A percentile compares a stretch with the other conserved stretches of the same genome.
Evolutionary conservation across 1,140 invertebrate genomes (phyloP).

Genomic region (Bombus sibiricus): DNA sequence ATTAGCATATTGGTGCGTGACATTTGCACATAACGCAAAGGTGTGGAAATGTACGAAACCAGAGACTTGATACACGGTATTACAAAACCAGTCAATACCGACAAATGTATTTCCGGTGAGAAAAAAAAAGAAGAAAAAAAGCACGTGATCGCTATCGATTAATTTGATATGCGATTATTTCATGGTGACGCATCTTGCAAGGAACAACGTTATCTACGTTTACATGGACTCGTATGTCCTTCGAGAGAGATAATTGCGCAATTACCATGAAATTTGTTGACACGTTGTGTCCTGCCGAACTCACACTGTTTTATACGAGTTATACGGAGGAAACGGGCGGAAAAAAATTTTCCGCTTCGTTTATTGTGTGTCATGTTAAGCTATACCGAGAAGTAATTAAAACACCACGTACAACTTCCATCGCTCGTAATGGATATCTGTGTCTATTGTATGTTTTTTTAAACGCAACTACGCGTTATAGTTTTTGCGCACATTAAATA

Average conservation of each 20-base stretch:
- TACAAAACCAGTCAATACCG: neutral
- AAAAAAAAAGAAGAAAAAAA: neutral
- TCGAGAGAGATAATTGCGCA: constrained; percentile 20
- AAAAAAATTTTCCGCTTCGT: constrained; percentile 32
- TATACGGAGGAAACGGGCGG: neutral
- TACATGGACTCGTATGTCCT: constrained; percentile 13
- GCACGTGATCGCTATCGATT: constrained; percentile 11
- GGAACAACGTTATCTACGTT: neutral
- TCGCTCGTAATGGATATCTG: neutral
- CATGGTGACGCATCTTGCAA: neutral
- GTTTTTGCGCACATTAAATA: neutral
- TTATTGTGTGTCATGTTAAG: neutral
- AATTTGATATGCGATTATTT: constrained; percentile 14
- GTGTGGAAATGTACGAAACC: neutral
- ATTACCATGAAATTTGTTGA: constrained; percentile 50
- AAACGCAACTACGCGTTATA: neutral
- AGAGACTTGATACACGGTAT: neutral
- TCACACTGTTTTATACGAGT: neutral
- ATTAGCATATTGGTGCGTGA: neutral
- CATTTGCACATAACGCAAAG: constrained; percentile 5
- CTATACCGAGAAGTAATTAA: neutral
- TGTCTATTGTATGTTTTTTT: neutral
- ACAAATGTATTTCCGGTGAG: constrained; percentile 8
- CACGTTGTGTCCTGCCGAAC: neutral
- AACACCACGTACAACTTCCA: neutral